Conservation (phyloP, 2,113 vertebrate genomes). For the Crotalus helleri region DNA sequence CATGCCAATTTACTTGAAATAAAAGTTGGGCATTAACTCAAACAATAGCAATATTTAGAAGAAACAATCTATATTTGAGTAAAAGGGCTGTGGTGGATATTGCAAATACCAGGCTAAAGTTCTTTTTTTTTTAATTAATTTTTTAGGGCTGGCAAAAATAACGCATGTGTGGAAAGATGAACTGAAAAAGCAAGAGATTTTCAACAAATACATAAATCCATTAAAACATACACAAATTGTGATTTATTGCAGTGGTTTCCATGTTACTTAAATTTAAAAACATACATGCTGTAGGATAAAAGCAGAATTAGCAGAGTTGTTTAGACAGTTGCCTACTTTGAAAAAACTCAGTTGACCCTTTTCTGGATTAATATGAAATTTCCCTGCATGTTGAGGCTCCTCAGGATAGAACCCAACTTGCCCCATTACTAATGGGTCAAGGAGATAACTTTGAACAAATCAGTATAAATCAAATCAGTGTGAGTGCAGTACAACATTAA, state of each 20-base stretch:
- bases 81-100: neutral
- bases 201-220: neutral
- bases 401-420: neutral
- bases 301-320: neutral
- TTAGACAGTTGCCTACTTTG: neutral
- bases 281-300: neutral
- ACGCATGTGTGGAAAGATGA: neutral
- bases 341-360: neutral
- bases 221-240: neutral
- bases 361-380: neutral
- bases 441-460: neutral
- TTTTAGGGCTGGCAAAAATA: neutral
- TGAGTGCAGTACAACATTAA: neutral
- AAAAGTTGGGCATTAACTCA: neutral
- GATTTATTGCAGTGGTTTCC: neutral
- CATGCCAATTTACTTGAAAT: neutral
- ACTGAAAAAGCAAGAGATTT: neutral
- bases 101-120: neutral
- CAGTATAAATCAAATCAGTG: neutral
- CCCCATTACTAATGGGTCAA: neutral
- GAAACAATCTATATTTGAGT: neutral
- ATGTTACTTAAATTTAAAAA: neutral
- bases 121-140: neutral
- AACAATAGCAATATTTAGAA: neutral
- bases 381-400: neutral